These are phyloP conservation scores for Seladonia tumulorum DNA, from an alignment of 2,888 invertebrate genomes.

Conservation along the genomic window DNA sequence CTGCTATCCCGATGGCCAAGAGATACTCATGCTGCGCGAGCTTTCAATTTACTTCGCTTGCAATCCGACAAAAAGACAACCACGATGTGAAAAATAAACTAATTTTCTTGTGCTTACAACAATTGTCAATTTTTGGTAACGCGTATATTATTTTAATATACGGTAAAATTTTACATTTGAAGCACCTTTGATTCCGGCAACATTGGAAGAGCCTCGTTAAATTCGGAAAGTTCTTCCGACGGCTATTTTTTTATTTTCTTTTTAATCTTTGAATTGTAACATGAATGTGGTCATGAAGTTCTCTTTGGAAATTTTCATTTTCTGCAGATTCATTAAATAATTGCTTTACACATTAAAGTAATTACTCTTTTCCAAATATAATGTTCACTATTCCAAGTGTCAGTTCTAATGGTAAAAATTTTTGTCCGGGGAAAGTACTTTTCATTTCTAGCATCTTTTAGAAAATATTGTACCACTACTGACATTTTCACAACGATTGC, in stretches of 20 bases:
- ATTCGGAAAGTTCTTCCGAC: too few species aligned
- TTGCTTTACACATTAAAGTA: background rate
- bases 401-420: background rate
- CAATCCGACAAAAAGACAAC: background rate
- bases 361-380: too few species aligned
- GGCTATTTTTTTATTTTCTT: too few species aligned
- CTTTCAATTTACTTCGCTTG: background rate
- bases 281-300: too few species aligned
- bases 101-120: background rate
- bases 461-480: background rate
- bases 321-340: too few species aligned
- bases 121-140: too few species aligned
- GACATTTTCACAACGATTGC: background rate
- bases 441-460: background rate
- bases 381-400: background rate
- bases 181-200: too few species aligned
- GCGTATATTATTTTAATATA: too few species aligned
- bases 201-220: too few species aligned
- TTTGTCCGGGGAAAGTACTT: background rate
- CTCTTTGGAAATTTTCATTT: too few species aligned
- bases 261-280: too few species aligned
- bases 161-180: too few species aligned
- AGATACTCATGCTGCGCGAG: slow-evolving; percentile 26
- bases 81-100: background rate
- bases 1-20: slow-evolving; percentile 59